Conservation (phyloP, 2,797 vertebrate genomes). For the Oreochromis mossambicus region DNA sequence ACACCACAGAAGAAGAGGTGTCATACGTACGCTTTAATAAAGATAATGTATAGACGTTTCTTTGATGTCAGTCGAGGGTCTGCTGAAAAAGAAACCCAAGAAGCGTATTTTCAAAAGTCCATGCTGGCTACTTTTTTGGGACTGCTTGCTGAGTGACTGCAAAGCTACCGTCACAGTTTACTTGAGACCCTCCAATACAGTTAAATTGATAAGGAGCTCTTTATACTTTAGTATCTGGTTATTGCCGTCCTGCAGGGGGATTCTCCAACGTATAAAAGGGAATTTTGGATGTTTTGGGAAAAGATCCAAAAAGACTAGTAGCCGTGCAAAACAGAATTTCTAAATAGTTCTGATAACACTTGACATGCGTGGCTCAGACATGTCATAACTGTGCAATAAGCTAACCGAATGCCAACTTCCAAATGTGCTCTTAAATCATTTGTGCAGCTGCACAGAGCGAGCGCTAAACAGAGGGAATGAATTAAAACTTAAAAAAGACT, state of each 20-base stretch:
- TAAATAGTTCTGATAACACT: neutral
- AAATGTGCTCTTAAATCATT: neutral
- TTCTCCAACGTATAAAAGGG: neutral
- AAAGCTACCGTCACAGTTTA: neutral
- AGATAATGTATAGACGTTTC: neutral
- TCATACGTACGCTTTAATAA: accelerated
- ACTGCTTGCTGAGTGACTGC: neutral
- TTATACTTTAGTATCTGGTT: neutral
- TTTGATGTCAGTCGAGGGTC: neutral
- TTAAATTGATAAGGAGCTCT: neutral
- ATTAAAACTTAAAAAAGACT: conserved; percentile 39
- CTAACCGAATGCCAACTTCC: neutral
- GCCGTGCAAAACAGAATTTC: neutral
- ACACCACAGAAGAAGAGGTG: neutral
- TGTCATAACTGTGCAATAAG: neutral
- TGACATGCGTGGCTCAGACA: neutral
- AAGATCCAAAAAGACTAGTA: neutral
- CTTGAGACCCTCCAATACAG: neutral
- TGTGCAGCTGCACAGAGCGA: neutral
- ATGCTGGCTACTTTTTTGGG: neutral
- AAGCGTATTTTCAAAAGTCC: neutral
- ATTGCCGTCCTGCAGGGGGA: neutral
- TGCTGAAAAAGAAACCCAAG: neutral
- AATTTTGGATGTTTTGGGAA: neutral
- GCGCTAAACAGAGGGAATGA: neutral